These are phyloP conservation scores for Saguinus imperator DNA, from an alignment of 2,113 vertebrate species.

Conservation along the genomic window DNA sequence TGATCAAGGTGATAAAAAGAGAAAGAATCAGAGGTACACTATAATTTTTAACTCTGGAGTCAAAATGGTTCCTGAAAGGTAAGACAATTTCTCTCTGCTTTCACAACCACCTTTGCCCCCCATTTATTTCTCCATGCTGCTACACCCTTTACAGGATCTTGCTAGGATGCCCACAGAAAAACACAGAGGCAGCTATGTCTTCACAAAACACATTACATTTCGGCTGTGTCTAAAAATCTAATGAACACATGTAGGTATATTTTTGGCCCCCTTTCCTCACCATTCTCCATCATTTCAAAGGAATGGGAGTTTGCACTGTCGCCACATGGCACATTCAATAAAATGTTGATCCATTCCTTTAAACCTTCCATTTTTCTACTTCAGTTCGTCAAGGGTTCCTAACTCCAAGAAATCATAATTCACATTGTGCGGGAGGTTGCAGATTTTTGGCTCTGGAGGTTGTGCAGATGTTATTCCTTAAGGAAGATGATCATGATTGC, in stretches of 20 bases:
- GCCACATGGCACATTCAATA: conserved; percentile 71
- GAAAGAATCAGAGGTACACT: not conserved
- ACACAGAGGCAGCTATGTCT: not conserved
- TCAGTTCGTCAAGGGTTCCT: conserved; percentile 77
- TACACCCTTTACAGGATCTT: conserved; percentile 49
- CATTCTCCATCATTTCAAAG: conserved; percentile 21
- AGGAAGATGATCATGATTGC: conserved; percentile 86
- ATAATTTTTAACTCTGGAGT: not conserved
- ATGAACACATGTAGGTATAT: not conserved
- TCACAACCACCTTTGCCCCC: not conserved
- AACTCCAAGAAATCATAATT: conserved; percentile 85
- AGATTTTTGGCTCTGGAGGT: conserved; percentile 83
- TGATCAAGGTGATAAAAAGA: not conserved
- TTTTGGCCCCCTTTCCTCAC: not conserved
- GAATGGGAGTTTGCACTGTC: not conserved
- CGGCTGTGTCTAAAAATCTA: not conserved
- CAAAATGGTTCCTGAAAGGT: not conserved
- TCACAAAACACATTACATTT: not conserved
- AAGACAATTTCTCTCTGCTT: not conserved
- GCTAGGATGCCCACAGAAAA: not conserved
- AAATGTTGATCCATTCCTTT: conserved; percentile 70
- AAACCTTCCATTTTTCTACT: conserved; percentile 72
- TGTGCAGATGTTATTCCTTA: conserved; percentile 90
- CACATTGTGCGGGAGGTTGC: conserved; percentile 77
- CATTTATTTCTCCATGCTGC: not conserved